Evolutionary conservation across 2,888 invertebrate genomes (phyloP).

Genomic region (Drosophila mercatorum): DNA sequence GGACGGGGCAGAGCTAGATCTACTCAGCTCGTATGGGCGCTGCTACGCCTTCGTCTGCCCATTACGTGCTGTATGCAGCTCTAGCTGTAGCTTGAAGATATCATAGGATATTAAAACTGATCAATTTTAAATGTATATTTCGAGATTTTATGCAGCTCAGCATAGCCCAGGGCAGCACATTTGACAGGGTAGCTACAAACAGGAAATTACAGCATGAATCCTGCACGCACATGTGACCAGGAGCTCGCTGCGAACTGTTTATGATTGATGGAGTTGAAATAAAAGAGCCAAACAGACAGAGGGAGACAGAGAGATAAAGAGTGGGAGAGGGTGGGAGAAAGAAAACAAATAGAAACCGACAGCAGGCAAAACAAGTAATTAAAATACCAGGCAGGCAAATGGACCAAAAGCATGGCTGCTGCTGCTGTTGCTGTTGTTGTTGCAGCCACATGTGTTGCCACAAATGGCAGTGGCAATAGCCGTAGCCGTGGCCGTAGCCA

Average conservation of each 20-base stretch:
- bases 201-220: not conserved
- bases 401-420: slow-evolving; percentile 33
- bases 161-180: not conserved
- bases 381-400: slow-evolving; percentile 78
- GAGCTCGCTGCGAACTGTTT: slow-evolving; percentile 28
- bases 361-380: slow-evolving; percentile 64
- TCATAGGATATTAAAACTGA: no score
- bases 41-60: not conserved
- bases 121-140: no score
- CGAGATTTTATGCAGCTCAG: no score
- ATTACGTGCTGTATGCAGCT: no score
- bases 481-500: slow-evolving; percentile 25
- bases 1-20: no score
- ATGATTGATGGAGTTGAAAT: slow-evolving; percentile 58
- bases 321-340: not conserved
- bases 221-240: slow-evolving; percentile 54
- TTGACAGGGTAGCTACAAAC: slow-evolving; percentile 4
- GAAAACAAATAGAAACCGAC: slow-evolving; percentile 28
- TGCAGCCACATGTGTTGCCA: slow-evolving; percentile 72
- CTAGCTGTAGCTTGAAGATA: no score
- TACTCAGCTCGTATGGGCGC: not conserved
- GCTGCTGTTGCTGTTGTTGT: slow-evolving; percentile 12
- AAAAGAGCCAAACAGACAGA: not conserved
- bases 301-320: no score
- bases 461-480: slow-evolving; percentile 53